These are phyloP conservation scores for Hirudinaria manillensis DNA, from an alignment of 2,888 invertebrate species.

Conservation along the genomic window DNA sequence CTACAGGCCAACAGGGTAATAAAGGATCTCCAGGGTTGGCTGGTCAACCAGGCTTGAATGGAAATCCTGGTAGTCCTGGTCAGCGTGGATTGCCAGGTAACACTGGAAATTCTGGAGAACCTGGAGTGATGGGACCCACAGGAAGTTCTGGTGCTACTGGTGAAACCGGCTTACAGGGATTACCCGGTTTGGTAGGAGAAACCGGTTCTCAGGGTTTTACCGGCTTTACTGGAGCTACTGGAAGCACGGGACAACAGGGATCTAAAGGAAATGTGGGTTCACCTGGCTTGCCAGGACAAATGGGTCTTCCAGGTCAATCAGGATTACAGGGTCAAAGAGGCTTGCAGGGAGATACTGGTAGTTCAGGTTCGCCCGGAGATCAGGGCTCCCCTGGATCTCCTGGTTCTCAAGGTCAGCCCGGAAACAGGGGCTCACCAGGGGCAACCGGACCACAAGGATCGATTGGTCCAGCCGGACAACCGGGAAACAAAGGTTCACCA, in stretches of 20 bases:
- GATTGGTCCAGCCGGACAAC: slow-evolving; percentile 21
- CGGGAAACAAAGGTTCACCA: slow-evolving; percentile 29
- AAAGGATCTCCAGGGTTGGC: slow-evolving; percentile 22
- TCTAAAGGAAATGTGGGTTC: background rate
- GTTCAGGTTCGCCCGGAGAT: slow-evolving; percentile 22
- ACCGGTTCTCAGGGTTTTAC: slow-evolving; percentile 27
- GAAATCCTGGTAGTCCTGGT: slow-evolving; percentile 35
- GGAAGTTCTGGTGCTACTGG: background rate
- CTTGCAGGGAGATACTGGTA: slow-evolving; percentile 12
- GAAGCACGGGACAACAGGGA: slow-evolving; percentile 29
- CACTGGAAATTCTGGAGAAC: slow-evolving; percentile 31
- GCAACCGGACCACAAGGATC: slow-evolving; percentile 29
- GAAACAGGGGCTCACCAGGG: slow-evolving; percentile 26
- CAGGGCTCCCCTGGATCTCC: slow-evolving; percentile 25
- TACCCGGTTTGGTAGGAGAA: slow-evolving; percentile 28
- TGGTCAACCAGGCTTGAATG: slow-evolving; percentile 31
- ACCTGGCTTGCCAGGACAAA: slow-evolving; percentile 6
- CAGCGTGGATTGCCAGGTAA: slow-evolving; percentile 34
- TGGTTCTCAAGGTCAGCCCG: slow-evolving; percentile 26
- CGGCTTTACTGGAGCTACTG: slow-evolving; percentile 28
- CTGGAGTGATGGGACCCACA: slow-evolving; percentile 24
- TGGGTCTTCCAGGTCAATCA: slow-evolving; percentile 37
- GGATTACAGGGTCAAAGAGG: slow-evolving; percentile 30
- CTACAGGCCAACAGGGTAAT: slow-evolving; percentile 19
- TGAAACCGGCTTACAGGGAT: slow-evolving; percentile 5